These are phyloP conservation scores for Sibirionetta formosa DNA, from an alignment of 2,797 vertebrate species.

Conservation along the genomic window DNA sequence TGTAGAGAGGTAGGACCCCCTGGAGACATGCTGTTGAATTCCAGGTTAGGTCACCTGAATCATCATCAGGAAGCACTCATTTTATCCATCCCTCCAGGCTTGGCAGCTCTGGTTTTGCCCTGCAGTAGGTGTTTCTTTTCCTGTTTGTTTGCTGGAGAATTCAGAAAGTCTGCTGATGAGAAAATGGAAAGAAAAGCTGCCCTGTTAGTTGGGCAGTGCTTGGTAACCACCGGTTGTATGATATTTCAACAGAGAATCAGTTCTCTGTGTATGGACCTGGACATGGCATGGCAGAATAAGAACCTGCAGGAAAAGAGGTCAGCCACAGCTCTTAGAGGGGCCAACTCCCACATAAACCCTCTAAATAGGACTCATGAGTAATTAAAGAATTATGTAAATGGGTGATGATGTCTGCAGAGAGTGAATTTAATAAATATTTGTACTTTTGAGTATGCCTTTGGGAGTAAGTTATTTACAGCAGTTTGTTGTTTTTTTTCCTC, in stretches of 20 bases:
- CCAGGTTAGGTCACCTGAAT: neutral
- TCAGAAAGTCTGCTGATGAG: neutral
- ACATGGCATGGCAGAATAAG: neutral
- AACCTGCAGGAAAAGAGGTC: neutral
- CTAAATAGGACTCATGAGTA: neutral
- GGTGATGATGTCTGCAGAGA: neutral
- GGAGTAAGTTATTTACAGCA: neutral
- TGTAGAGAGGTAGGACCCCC: neutral
- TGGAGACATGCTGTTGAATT: neutral
- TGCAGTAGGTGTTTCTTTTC: neutral
- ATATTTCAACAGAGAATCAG: neutral
- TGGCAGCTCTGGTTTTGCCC: neutral
- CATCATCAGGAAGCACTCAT: neutral
- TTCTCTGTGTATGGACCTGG: neutral
- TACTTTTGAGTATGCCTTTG: neutral
- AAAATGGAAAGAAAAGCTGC: neutral
- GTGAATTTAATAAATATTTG: neutral
- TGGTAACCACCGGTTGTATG: neutral
- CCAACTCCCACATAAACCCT: neutral
- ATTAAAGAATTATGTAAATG: neutral
- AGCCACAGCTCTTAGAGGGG: neutral
- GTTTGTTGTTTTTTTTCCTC: neutral
- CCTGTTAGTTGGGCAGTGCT: neutral
- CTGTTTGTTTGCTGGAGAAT: neutral
- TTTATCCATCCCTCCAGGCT: rapidly evolving